Conservation (phyloP, 2,888 invertebrate genomes). For the Disparrhopalites patrizii region DNA sequence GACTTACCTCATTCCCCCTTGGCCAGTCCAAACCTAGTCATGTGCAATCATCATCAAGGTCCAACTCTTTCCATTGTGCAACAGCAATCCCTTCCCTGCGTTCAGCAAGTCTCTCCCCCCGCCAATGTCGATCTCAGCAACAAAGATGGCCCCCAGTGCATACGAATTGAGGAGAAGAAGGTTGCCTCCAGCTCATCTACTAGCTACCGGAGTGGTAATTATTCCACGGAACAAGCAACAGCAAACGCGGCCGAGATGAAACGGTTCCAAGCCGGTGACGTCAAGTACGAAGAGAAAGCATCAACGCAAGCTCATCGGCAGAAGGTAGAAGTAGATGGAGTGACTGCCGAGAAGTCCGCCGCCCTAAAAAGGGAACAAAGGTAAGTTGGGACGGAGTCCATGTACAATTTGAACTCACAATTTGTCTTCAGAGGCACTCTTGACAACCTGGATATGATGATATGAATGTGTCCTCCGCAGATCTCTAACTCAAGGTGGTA, state of each 20-base stretch:
- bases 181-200: conserved; percentile 73
- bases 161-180: conserved; percentile 67
- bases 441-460: not conserved
- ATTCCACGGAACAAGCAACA: conserved; percentile 71
- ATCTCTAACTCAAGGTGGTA: conserved; percentile 75
- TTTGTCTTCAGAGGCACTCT: not conserved
- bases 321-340: conserved; percentile 75
- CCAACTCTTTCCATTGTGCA: conserved; percentile 33
- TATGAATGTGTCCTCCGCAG: conserved; percentile 51
- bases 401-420: no score
- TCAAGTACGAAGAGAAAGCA: conserved; percentile 64
- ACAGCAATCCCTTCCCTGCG: conserved; percentile 1
- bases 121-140: conserved; percentile 8
- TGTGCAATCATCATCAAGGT: conserved; percentile 42
- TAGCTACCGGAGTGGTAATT: conserved; percentile 71
- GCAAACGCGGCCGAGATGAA: conserved; percentile 69
- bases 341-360: conserved; percentile 79
- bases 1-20: conserved; percentile 50
- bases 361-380: conserved; percentile 64
- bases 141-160: conserved; percentile 38
- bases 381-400: no score
- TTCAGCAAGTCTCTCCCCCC: not conserved
- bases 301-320: conserved; percentile 72
- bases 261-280: conserved; percentile 73
- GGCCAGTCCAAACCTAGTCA: conserved; percentile 50